Conservation (phyloP, 2,113 vertebrate genomes). For the Caloenas nicobarica region DNA sequence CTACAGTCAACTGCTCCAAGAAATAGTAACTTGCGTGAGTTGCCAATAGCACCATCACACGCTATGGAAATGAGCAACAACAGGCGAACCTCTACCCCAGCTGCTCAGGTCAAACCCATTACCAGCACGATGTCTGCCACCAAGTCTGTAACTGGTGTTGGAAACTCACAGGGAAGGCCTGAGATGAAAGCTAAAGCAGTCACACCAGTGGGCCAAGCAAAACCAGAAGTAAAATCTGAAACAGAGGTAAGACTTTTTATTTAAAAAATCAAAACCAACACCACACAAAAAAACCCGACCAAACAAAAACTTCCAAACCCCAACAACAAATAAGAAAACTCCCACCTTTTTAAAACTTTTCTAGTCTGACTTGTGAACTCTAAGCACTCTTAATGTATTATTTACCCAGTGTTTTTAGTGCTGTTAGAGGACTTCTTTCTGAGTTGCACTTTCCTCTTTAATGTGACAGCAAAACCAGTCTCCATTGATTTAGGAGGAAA, state of each 20-base stretch:
- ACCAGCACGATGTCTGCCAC: constrained; percentile 47
- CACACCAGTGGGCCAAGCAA: constrained; percentile 63
- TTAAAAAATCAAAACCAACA: not conserved
- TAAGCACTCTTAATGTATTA: not conserved
- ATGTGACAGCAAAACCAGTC: not conserved
- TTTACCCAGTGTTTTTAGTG: not conserved
- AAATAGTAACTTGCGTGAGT: constrained; percentile 92
- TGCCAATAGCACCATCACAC: constrained; percentile 88
- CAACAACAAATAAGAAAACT: not conserved
- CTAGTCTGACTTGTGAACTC: not conserved
- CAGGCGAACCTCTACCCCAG: constrained; percentile 71
- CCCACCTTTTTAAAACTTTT: not conserved
- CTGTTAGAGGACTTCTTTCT: constrained; percentile 16
- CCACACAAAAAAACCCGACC: no score
- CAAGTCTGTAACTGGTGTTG: constrained; percentile 19
- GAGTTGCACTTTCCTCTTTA: not conserved
- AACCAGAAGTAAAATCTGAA: constrained; percentile 66
- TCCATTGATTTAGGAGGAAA: not conserved
- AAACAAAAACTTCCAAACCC: not conserved
- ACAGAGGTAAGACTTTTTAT: constrained; percentile 74
- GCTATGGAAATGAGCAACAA: constrained; percentile 67
- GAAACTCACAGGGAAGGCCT: constrained; percentile 71
- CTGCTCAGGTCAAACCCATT: constrained; percentile 80
- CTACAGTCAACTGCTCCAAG: constrained; percentile 81
- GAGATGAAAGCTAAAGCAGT: constrained; percentile 68